Evolutionary conservation across 2,888 invertebrate genomes (phyloP).

Genomic region (Philhelius pedissequus): DNA sequence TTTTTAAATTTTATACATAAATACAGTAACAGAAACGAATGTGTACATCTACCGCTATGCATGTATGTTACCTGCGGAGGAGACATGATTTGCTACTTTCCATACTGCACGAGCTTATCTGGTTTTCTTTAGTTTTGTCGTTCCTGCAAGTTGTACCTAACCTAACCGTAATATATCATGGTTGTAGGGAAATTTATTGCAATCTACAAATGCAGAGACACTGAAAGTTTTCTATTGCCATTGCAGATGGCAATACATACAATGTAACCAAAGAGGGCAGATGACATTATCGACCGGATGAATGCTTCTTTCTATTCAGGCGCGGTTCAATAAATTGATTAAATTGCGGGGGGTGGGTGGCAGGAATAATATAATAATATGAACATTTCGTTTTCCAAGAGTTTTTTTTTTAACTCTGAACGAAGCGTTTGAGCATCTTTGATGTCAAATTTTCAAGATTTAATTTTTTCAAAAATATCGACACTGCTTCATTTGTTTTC

Average conservation of each 20-base stretch:
- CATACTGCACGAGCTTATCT: neutral
- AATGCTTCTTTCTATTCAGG: neutral
- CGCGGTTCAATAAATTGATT: neutral
- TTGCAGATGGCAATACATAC: neutral
- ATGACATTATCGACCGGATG: slow-evolving; percentile 7
- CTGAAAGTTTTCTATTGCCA: neutral
- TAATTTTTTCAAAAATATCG: too few species aligned
- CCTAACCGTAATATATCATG: neutral
- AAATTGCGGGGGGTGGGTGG: neutral
- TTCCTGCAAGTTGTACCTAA: slow-evolving; percentile 1
- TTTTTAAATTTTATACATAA: neutral
- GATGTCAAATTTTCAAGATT: too few species aligned
- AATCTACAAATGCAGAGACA: neutral
- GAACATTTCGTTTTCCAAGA: too few species aligned
- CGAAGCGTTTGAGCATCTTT: too few species aligned
- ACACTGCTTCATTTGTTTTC: too few species aligned
- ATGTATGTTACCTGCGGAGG: neutral
- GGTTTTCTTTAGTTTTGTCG: neutral
- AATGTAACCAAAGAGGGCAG: neutral
- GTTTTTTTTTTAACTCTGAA: too few species aligned
- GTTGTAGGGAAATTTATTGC: slow-evolving; percentile 11
- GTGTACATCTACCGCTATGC: too few species aligned
- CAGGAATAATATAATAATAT: too few species aligned
- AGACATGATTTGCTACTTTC: neutral
- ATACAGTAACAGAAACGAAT: neutral